Evolutionary conservation across 2,888 invertebrate species (phyloP).

Genomic region (Malacosoma neustria): DNA sequence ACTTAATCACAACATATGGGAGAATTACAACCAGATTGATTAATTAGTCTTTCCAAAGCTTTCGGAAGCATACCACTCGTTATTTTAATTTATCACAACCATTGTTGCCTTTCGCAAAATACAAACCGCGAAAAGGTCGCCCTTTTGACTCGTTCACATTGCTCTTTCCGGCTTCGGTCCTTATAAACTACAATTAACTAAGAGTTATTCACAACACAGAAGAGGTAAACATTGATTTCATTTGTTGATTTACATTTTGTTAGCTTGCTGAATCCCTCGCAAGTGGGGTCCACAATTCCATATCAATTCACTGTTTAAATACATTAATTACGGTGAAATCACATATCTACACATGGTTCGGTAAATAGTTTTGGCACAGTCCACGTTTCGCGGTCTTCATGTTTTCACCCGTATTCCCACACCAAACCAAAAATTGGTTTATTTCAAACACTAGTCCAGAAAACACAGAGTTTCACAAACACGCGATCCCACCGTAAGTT

Average conservation of each 20-base stretch:
- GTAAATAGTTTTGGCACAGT: slow-evolving; percentile 54
- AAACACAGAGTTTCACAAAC: slow-evolving; percentile 31
- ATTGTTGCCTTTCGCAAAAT: slow-evolving; percentile 24
- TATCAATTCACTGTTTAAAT: slow-evolving; percentile 40
- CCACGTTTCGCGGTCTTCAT: slow-evolving; percentile 44
- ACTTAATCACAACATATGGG: slow-evolving; percentile 60
- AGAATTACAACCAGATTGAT: slow-evolving; percentile 55
- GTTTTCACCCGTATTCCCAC: not conserved
- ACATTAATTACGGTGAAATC: slow-evolving; percentile 25
- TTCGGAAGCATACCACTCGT: slow-evolving; percentile 25
- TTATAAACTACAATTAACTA: slow-evolving; percentile 38
- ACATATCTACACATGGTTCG: slow-evolving; percentile 35
- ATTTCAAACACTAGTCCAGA: not conserved
- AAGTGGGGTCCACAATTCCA: slow-evolving; percentile 25
- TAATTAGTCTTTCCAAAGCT: slow-evolving; percentile 29
- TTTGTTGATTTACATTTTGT: slow-evolving; percentile 50
- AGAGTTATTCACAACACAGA: slow-evolving; percentile 66
- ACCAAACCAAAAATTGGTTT: not conserved
- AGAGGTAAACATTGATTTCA: slow-evolving; percentile 67
- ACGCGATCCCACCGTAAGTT: slow-evolving; percentile 39
- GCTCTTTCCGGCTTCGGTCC: slow-evolving; percentile 21
- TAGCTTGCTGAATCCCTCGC: slow-evolving; percentile 31
- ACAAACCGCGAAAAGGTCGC: slow-evolving; percentile 28
- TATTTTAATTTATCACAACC: slow-evolving; percentile 57
- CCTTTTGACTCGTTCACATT: slow-evolving; percentile 33